A percentile compares a stretch with the other conserved stretches of the same genome.
Evolutionary conservation across 2,888 invertebrate genomes (phyloP).

Genomic region (Oligia fasciuncula): DNA sequence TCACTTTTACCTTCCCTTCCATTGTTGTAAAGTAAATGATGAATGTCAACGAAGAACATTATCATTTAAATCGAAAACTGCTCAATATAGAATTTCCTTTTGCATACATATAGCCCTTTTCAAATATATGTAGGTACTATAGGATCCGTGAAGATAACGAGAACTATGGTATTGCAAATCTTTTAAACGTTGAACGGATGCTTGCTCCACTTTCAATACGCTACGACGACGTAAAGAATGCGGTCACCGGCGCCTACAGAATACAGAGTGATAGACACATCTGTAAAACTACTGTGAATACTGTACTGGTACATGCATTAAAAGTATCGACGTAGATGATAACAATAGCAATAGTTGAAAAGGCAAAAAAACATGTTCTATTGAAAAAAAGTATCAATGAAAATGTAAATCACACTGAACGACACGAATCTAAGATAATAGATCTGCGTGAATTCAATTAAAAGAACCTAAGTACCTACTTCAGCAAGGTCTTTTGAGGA

Average conservation of each 20-base stretch:
- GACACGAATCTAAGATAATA: constrained; percentile 62
- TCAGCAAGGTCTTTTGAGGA: constrained; percentile 60
- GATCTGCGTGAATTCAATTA: constrained; percentile 63
- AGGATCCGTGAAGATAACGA: constrained; percentile 67
- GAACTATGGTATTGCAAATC: constrained; percentile 75
- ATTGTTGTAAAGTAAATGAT: constrained; percentile 44
- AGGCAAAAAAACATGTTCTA: constrained; percentile 37
- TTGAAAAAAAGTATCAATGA: constrained; percentile 52
- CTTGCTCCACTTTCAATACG: constrained; percentile 82
- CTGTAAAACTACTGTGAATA: constrained; percentile 64
- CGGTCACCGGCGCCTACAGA: constrained; percentile 81
- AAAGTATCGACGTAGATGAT: constrained; percentile 38
- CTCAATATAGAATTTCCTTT: constrained; percentile 20
- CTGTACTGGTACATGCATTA: constrained; percentile 68
- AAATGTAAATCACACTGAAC: constrained; percentile 51
- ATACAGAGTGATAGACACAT: constrained; percentile 69
- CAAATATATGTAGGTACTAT: constrained; percentile 44
- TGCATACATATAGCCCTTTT: constrained; percentile 20
- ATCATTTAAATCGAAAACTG: constrained; percentile 51
- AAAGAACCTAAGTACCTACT: constrained; percentile 40
- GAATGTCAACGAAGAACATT: constrained; percentile 45
- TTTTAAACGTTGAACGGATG: constrained; percentile 80
- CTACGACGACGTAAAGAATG: constrained; percentile 82
- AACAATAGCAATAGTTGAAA: constrained; percentile 61
- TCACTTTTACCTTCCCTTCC: constrained; percentile 21